A percentile compares a stretch with the other conserved stretches of the same genome.
Evolutionary conservation across 2,888 invertebrate species (phyloP).

Genomic region (Hydraecia micacea): DNA sequence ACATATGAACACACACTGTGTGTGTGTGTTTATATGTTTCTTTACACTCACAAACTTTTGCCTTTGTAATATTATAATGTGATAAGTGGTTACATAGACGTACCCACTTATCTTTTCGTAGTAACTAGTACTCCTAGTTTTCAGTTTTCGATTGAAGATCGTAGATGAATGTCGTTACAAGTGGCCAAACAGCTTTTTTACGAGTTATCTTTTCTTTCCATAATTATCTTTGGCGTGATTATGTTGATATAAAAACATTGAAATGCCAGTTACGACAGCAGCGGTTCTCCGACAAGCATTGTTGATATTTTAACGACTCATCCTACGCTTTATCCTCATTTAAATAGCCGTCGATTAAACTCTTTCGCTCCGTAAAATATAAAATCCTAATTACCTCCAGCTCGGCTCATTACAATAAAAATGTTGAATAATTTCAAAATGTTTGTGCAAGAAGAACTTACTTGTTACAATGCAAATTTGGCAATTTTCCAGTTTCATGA

Average conservation of each 20-base stretch:
- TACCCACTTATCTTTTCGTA: not conserved
- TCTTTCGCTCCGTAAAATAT: slow-evolving; percentile 41
- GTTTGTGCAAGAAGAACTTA: slow-evolving; percentile 63
- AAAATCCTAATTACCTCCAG: slow-evolving; percentile 58
- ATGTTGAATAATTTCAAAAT: slow-evolving; percentile 59
- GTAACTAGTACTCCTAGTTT: not conserved
- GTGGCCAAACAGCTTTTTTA: not conserved
- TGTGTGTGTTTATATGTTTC: too few species aligned
- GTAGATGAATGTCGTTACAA: not conserved
- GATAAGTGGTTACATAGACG: too few species aligned
- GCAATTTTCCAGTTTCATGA: slow-evolving; percentile 67
- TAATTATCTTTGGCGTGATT: not conserved
- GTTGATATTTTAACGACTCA: slow-evolving; percentile 41
- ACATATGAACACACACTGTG: too few species aligned
- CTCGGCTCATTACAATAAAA: slow-evolving; percentile 55
- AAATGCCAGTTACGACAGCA: slow-evolving; percentile 12
- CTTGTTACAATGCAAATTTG: slow-evolving; percentile 68
- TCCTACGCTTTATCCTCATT: slow-evolving; percentile 31
- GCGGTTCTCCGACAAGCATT: slow-evolving; percentile 21
- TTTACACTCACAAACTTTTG: too few species aligned
- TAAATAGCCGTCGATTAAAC: slow-evolving; percentile 42
- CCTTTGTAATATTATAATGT: too few species aligned
- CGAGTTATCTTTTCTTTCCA: not conserved
- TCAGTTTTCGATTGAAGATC: not conserved
- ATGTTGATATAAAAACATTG: slow-evolving; percentile 12